Percentiles rank a stretch among this genome's conserved stretches.
These are phyloP conservation scores for Addax nasomaculatus DNA, from an alignment of 2,113 vertebrate species.

Conservation along the genomic window DNA sequence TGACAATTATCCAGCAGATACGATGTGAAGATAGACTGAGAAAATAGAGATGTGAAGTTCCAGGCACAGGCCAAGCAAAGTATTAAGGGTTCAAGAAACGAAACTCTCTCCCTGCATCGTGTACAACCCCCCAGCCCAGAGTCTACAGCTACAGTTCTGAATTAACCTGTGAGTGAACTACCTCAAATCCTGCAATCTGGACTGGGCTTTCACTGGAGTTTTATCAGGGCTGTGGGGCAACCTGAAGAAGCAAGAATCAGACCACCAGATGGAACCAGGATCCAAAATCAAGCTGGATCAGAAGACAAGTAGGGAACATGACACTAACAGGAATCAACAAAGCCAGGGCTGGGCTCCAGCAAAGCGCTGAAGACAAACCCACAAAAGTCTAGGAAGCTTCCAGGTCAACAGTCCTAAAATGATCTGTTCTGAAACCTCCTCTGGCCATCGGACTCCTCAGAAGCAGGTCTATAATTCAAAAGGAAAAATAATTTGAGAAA, in stretches of 20 bases:
- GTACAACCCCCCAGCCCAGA: background rate
- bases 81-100: background rate
- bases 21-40: background rate
- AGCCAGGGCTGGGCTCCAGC: background rate
- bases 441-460: background rate
- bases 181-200: background rate
- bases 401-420: background rate
- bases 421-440: background rate
- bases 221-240: background rate
- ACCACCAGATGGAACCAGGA: background rate
- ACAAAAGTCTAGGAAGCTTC: background rate
- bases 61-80: background rate
- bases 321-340: background rate
- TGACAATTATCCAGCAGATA: background rate
- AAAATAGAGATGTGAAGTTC: background rate
- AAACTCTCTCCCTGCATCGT: background rate
- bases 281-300: background rate
- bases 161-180: background rate
- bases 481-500: slow-evolving; percentile 28
- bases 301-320: background rate
- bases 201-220: background rate
- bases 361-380: background rate
- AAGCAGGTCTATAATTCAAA: background rate
- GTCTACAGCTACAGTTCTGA: background rate
- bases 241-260: background rate